Conservation (phyloP, 2,888 invertebrate species). For the Tetrapedia diversipes region DNA sequence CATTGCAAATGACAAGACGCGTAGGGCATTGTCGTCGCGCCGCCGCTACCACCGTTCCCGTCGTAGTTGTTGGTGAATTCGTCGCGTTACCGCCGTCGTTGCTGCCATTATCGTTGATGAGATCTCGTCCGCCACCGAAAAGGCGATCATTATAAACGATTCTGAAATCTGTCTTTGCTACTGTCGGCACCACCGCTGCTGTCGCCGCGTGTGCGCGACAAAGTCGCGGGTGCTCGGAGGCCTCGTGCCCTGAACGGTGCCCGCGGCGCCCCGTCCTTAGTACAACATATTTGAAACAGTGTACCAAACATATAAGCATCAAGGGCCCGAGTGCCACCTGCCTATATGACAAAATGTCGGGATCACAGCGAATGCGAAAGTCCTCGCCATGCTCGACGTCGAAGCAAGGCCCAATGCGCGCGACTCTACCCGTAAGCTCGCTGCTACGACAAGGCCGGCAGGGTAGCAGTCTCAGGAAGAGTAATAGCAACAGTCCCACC, state of each 20-base stretch:
- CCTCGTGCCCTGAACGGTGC: slow-evolving; percentile 70
- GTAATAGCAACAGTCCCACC: slow-evolving; percentile 87
- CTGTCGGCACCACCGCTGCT: slow-evolving; percentile 53
- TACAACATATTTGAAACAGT: slow-evolving; percentile 49
- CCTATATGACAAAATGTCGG: slow-evolving; percentile 80
- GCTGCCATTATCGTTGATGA: slow-evolving; percentile 37
- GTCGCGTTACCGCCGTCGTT: slow-evolving; percentile 41
- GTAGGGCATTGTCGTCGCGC: slow-evolving; percentile 75
- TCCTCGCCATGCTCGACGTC: slow-evolving; percentile 87
- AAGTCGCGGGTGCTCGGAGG: slow-evolving; percentile 66
- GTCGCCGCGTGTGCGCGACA: slow-evolving; percentile 67
- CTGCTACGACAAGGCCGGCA: slow-evolving; percentile 87
- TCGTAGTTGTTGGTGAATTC: slow-evolving; percentile 50
- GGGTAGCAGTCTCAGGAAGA: slow-evolving; percentile 84
- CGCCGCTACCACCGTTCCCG: slow-evolving; percentile 54
- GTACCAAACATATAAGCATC: slow-evolving; percentile 28
- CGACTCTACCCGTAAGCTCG: slow-evolving; percentile 90
- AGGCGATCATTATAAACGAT: slow-evolving; percentile 38
- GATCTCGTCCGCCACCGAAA: slow-evolving; percentile 49
- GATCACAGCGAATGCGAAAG: slow-evolving; percentile 84
- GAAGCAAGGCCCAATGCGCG: slow-evolving; percentile 89
- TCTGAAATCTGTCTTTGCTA: slow-evolving; percentile 48
- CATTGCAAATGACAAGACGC: slow-evolving; percentile 81
- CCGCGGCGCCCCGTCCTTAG: slow-evolving; percentile 59
- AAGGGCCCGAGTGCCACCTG: slow-evolving; percentile 52